Evolutionary conservation across 2,888 invertebrate species (phyloP).

Genomic region (Drosophila multiciliata): DNA sequence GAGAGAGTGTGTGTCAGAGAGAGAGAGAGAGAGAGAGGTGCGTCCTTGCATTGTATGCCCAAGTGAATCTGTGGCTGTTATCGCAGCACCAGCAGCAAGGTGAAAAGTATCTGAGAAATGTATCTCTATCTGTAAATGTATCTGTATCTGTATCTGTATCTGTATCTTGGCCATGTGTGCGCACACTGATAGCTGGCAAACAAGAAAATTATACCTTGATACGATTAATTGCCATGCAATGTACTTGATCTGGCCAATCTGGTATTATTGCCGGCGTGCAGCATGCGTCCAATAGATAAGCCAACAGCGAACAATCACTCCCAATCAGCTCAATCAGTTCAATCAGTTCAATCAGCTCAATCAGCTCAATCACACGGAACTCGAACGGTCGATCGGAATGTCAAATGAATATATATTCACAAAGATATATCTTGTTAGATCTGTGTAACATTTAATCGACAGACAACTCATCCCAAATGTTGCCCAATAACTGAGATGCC

Average conservation of each 20-base stretch:
- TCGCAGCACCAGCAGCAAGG: constrained; percentile 51
- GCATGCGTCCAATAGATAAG: background rate
- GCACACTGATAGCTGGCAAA: constrained; percentile 35
- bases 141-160: constrained; percentile 19
- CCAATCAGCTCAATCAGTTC: background rate
- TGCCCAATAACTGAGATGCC: background rate
- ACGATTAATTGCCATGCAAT: constrained; percentile 14
- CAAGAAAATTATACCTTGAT: constrained; percentile 38
- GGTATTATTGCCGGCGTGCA: constrained; percentile 23
- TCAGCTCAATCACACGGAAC: background rate
- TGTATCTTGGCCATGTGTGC: constrained; percentile 30
- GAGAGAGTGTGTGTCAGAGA: background rate
- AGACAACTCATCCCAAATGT: background rate
- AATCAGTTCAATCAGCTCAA: background rate
- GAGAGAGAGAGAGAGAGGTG: constrained; percentile 6
- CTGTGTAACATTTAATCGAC: background rate
- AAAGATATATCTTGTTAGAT: too few species aligned
- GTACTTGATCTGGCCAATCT: constrained; percentile 37
- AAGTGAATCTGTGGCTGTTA: constrained; percentile 23
- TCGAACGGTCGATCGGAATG: background rate
- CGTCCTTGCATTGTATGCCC: constrained; percentile 59
- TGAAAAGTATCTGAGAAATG: constrained; percentile 55
- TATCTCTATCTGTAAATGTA: constrained; percentile 34
- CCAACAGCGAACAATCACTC: background rate
- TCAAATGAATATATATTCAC: background rate